Evolutionary conservation across 2,113 vertebrate genomes (phyloP).

Genomic region (Protobothrops flavoviridis): DNA sequence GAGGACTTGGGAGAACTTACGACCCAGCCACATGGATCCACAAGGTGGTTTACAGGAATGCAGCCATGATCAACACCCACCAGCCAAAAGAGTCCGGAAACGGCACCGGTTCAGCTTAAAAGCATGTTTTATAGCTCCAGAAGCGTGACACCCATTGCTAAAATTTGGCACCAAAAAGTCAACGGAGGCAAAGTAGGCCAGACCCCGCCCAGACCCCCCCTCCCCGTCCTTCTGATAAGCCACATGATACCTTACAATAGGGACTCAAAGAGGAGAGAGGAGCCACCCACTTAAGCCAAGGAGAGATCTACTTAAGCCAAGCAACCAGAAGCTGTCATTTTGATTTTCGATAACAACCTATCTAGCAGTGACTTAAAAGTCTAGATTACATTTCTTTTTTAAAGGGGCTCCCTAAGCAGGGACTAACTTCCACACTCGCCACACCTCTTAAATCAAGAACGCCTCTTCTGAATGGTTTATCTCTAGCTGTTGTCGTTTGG

Average conservation of each 20-base stretch:
- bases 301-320: not conserved
- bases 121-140: too few species aligned
- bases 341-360: not conserved
- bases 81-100: not conserved
- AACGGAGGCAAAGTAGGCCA: not conserved
- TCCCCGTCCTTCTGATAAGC: not conserved
- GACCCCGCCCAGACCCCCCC: not conserved
- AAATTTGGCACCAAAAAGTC: not conserved
- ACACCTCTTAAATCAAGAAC: not conserved
- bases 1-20: not conserved
- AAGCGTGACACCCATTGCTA: not conserved
- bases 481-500: slow-evolving; percentile 8
- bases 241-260: not conserved
- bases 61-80: not conserved
- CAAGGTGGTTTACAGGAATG: not conserved
- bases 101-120: not conserved
- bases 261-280: not conserved
- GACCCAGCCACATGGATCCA: not conserved
- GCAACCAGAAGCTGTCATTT: not conserved
- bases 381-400: not conserved
- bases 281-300: not conserved
- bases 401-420: not conserved
- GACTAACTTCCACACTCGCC: not conserved
- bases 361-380: not conserved
- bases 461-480: not conserved